Evolutionary conservation across 2,888 invertebrate genomes (phyloP).

Genomic region (Rhagium mordax): DNA sequence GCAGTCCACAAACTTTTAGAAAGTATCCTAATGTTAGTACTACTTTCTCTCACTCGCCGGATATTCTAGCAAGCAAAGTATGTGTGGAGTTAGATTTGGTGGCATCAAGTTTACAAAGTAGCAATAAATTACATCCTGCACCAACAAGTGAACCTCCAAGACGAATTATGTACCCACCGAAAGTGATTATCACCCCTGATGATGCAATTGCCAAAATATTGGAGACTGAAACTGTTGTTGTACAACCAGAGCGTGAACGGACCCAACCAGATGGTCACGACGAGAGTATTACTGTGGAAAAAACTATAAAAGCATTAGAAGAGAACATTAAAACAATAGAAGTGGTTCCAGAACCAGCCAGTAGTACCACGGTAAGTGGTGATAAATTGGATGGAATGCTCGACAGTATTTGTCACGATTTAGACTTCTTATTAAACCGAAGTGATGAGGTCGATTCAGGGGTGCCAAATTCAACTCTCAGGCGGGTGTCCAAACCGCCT

Average conservation of each 20-base stretch:
- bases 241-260: constrained; percentile 52
- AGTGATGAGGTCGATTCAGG: constrained; percentile 53
- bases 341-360: constrained; percentile 67
- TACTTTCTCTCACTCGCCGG: constrained; percentile 62
- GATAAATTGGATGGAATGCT: constrained; percentile 77
- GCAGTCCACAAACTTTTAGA: constrained; percentile 67
- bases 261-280: constrained; percentile 66
- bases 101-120: constrained; percentile 60
- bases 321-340: constrained; percentile 38
- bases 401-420: constrained; percentile 85
- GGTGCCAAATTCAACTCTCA: constrained; percentile 44
- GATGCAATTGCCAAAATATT: constrained; percentile 54
- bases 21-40: constrained; percentile 44
- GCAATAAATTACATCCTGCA: constrained; percentile 40
- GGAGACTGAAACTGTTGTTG: constrained; percentile 43
- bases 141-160: constrained; percentile 44
- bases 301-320: constrained; percentile 44
- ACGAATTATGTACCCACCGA: constrained; percentile 49
- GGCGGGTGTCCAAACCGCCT: constrained; percentile 60
- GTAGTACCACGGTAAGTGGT: constrained; percentile 56
- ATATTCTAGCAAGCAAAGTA: constrained; percentile 71
- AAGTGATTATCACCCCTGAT: constrained; percentile 57
- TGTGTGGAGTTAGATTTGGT: constrained; percentile 74
- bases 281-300: constrained; percentile 49
- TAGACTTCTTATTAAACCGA: constrained; percentile 86